These are phyloP conservation scores for Mythimna vitellina DNA, from an alignment of 2,888 invertebrate genomes.

Conservation along the genomic window DNA sequence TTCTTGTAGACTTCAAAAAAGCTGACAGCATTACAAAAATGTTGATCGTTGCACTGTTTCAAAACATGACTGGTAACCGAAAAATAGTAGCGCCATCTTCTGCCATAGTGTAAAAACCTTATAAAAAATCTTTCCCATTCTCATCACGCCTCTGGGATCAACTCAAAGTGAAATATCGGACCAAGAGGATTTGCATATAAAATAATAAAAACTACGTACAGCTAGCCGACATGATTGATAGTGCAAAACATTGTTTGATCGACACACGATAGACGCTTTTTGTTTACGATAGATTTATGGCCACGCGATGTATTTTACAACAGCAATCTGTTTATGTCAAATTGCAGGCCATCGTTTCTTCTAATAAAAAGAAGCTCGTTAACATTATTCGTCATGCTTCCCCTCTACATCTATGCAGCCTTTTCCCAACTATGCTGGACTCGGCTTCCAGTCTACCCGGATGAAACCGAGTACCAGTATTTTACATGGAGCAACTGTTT, in stretches of 20 bases:
- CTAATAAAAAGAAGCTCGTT: background rate
- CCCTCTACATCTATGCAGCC: no score
- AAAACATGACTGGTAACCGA: no score
- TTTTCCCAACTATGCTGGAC: no score
- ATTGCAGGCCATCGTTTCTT: background rate
- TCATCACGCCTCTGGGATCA: slow-evolving; percentile 8
- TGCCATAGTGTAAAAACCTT: background rate
- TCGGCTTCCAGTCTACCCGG: no score
- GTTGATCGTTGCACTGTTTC: no score
- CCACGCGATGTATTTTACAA: background rate
- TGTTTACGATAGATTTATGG: slow-evolving; percentile 9
- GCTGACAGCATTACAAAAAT: no score
- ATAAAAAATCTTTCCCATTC: background rate
- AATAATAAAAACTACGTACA: slow-evolving; percentile 21
- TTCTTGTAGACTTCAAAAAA: no score
- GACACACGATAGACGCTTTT: slow-evolving; percentile 4
- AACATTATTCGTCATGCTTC: no score
- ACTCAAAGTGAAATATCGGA: slow-evolving; percentile 25
- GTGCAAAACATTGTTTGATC: slow-evolving; percentile 23
- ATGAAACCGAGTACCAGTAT: no score
- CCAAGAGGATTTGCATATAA: slow-evolving; percentile 25
- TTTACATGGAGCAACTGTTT: no score
- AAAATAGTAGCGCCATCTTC: no score
- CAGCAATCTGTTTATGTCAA: slow-evolving; percentile 12
- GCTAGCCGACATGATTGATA: slow-evolving; percentile 35